A percentile compares a stretch with the other conserved stretches of the same genome.
These are phyloP conservation scores for Itoplectis maculator DNA, from an alignment of 2,888 invertebrate species.

Conservation along the genomic window DNA sequence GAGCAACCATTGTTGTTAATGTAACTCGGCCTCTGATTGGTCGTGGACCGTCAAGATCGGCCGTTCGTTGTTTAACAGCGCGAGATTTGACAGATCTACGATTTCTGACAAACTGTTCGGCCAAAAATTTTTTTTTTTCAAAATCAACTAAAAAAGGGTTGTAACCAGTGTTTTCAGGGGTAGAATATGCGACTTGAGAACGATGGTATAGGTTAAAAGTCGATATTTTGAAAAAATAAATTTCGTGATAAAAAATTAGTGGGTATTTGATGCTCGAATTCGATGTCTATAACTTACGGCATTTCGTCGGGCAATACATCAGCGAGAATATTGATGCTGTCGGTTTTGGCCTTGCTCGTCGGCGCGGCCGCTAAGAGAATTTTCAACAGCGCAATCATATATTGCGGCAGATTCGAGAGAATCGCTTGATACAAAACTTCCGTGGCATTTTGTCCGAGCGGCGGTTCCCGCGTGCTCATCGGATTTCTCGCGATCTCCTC, in stretches of 20 bases:
- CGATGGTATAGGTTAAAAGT: no score
- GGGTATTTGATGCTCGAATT: neutral
- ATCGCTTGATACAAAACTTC: conserved; percentile 97
- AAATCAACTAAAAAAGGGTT: no score
- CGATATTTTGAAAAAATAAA: no score
- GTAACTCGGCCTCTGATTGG: no score
- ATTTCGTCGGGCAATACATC: conserved; percentile 99
- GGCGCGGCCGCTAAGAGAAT: conserved; percentile 98
- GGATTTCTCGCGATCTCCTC: conserved; percentile 96
- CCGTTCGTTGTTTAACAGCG: no score
- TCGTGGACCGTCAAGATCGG: no score
- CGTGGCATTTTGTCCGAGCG: conserved; percentile 92
- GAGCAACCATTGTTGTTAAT: no score
- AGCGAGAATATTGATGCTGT: conserved; percentile 99
- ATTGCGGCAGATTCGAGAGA: conserved; percentile 97
- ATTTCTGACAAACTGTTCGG: no score
- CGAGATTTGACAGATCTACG: no score
- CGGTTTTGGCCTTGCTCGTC: conserved; percentile 99
- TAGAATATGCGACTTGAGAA: no score
- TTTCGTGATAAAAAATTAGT: neutral
- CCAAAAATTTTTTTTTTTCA: neutral
- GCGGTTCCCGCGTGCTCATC: conserved; percentile 92
- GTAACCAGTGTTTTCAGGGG: no score
- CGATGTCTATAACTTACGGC: conserved; percentile 88
- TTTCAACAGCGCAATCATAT: conserved; percentile 98